Conservation (phyloP, 2,888 invertebrate genomes). For the Meghimatium bilineatum region DNA sequence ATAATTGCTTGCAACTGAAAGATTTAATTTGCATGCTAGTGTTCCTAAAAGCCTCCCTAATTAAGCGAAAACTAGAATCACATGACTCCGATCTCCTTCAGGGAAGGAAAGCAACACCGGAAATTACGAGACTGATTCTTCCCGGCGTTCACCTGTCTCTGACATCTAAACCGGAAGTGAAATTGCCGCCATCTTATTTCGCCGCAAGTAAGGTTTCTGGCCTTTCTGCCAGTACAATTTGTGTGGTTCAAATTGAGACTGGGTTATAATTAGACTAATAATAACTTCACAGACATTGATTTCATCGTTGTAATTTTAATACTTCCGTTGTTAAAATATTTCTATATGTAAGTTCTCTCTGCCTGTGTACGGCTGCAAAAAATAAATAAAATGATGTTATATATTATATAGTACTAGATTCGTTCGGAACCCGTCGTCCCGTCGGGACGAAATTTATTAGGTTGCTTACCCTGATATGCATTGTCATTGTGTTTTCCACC, state of each 20-base stretch:
- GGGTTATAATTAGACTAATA: background rate
- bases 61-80: constrained; percentile 34
- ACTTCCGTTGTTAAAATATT: background rate
- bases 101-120: constrained; percentile 35
- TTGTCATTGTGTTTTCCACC: no score
- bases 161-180: constrained; percentile 34
- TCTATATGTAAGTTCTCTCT: no score
- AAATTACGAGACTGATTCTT: constrained; percentile 36
- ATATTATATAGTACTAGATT: no score
- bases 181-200: constrained; percentile 29
- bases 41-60: constrained; percentile 13
- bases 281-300: background rate
- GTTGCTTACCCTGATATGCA: no score
- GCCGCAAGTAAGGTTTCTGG: constrained; percentile 23
- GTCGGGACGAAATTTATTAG: no score
- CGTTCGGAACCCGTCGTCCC: no score
- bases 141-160: constrained; percentile 35
- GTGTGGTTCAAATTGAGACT: constrained; percentile 3
- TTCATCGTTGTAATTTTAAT: no score
- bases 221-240: background rate
- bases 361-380: no score
- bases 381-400: no score
- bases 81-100: constrained; percentile 26
- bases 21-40: constrained; percentile 9
- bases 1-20: background rate